phyloP scores from a whole-genome alignment of 2,888 invertebrate species.

The Anagyrus pseudococci region DNA sequence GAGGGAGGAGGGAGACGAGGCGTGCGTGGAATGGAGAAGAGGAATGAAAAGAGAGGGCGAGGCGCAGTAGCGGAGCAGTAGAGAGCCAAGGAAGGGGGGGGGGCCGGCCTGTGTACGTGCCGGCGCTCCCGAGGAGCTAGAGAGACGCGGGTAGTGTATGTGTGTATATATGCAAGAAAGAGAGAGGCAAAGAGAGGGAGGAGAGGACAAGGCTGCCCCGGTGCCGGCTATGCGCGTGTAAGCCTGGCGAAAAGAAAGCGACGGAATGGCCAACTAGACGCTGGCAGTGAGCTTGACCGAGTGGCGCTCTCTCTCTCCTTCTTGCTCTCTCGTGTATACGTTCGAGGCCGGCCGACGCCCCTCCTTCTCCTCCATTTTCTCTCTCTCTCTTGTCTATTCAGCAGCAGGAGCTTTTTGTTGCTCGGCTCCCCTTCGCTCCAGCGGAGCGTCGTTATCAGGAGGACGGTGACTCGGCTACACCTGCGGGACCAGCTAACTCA shows the following conservation, averaged over 20 bases:
- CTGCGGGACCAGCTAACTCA: slow-evolving; percentile 16
- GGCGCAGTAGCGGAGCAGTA: slow-evolving; percentile 1
- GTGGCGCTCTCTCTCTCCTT: slow-evolving; percentile 60
- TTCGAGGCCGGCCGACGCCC: slow-evolving; percentile 60
- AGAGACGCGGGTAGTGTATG: too few relatives aligned
- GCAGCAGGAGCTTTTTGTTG: slow-evolving; percentile 42
- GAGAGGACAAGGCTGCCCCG: slow-evolving; percentile 44
- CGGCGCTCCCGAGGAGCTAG: slow-evolving; percentile 24
- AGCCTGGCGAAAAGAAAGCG: slow-evolving; percentile 30
- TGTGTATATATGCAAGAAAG: slow-evolving; percentile 3
- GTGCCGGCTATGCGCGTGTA: neutral
- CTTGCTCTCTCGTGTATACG: too few relatives aligned
- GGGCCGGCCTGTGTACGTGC: slow-evolving; percentile 8
- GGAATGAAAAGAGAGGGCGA: slow-evolving; percentile 19
- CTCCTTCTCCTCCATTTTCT: slow-evolving; percentile 46
- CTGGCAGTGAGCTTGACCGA: slow-evolving; percentile 52
- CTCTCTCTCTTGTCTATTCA: slow-evolving; percentile 42
- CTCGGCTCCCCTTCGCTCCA: slow-evolving; percentile 32
- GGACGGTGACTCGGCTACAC: slow-evolving; percentile 27
- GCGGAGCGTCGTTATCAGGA: too few relatives aligned
- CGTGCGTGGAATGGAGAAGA: slow-evolving; percentile 26
- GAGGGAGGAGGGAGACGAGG: slow-evolving; percentile 6
- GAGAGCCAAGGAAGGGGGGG: slow-evolving; percentile 19
- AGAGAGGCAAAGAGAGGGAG: too few relatives aligned
- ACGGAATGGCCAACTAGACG: slow-evolving; percentile 36